A percentile compares a stretch with the other conserved stretches of the same genome.
These are phyloP conservation scores for Limonius californicus DNA, from an alignment of 1,140 invertebrate species.

Conservation along the genomic window DNA sequence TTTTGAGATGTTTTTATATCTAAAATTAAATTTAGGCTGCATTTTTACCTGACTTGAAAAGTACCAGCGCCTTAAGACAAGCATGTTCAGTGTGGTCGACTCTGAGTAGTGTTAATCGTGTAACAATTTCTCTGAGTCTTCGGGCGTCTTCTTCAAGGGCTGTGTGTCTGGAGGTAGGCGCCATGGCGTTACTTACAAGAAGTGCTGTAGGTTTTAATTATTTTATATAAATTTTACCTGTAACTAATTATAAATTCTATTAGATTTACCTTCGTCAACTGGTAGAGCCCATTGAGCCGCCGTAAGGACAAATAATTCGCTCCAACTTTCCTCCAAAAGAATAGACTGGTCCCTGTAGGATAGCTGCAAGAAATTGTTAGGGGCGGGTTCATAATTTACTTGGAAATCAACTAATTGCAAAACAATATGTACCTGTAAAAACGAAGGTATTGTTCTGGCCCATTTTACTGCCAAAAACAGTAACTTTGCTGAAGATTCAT, in stretches of 20 bases:
- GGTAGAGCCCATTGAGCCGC: slow-evolving; percentile 75
- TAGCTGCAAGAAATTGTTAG: slow-evolving; percentile 50
- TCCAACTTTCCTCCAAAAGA: slow-evolving; percentile 76
- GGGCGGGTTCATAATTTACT: not conserved
- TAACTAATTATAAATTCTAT: not conserved
- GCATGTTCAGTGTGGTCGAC: slow-evolving; percentile 82
- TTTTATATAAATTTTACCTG: no score
- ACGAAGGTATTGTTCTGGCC: slow-evolving; percentile 71
- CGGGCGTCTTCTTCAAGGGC: slow-evolving; percentile 47
- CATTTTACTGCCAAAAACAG: slow-evolving; percentile 73
- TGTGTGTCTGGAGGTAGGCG: slow-evolving; percentile 42
- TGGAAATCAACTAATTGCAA: not conserved
- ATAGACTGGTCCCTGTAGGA: slow-evolving; percentile 65
- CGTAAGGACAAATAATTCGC: slow-evolving; percentile 78
- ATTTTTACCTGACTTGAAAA: slow-evolving; percentile 81
- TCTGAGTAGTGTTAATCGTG: slow-evolving; percentile 59
- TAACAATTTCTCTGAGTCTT: slow-evolving; percentile 55
- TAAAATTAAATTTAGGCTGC: no score
- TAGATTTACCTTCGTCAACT: slow-evolving; percentile 62
- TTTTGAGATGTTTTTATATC: no score
- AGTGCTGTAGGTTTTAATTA: slow-evolving; percentile 35
- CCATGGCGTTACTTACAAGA: slow-evolving; percentile 44
- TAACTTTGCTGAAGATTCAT: slow-evolving; percentile 74
- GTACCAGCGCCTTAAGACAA: slow-evolving; percentile 74
- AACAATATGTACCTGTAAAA: slow-evolving; percentile 55